phyloP scores from a whole-genome alignment of 1,140 invertebrate genomes.

The Metopolophium dirhodum region DNA sequence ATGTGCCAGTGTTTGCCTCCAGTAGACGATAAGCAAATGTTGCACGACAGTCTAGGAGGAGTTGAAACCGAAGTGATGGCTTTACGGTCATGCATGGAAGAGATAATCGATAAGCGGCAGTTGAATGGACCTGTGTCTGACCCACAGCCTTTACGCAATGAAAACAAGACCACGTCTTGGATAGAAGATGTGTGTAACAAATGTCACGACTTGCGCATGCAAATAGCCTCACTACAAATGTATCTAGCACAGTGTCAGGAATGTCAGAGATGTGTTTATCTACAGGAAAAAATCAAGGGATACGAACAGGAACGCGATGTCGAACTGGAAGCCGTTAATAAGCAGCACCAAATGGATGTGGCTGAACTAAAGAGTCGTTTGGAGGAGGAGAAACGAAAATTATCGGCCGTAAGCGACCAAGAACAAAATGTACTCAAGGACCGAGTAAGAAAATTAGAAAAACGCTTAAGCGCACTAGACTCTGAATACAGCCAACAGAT shows the following conservation, averaged over 20 bases:
- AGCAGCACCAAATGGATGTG: slow-evolving; percentile 63
- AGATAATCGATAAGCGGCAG: slow-evolving; percentile 56
- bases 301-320: slow-evolving; percentile 61
- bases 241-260: slow-evolving; percentile 58
- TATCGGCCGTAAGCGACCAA: slow-evolving; percentile 64
- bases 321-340: slow-evolving; percentile 62
- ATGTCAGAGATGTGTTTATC: slow-evolving; percentile 69
- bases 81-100: slow-evolving; percentile 58
- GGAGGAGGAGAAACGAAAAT: slow-evolving; percentile 64
- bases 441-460: slow-evolving; percentile 72
- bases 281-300: slow-evolving; percentile 67
- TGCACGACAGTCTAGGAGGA: slow-evolving; percentile 59
- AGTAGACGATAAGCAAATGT: slow-evolving; percentile 57
- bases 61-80: slow-evolving; percentile 59
- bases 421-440: slow-evolving; percentile 66
- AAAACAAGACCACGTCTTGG: slow-evolving; percentile 58
- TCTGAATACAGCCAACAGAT: slow-evolving; percentile 79
- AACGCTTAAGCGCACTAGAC: slow-evolving; percentile 74
- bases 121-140: slow-evolving; percentile 47
- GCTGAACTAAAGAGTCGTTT: slow-evolving; percentile 65
- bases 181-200: slow-evolving; percentile 59
- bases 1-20: slow-evolving; percentile 65
- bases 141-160: slow-evolving; percentile 16
- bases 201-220: slow-evolving; percentile 59
- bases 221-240: slow-evolving; percentile 59